These are phyloP conservation scores for Siniperca undulata DNA, from an alignment of 2,797 vertebrate species.

Conservation along the genomic window DNA sequence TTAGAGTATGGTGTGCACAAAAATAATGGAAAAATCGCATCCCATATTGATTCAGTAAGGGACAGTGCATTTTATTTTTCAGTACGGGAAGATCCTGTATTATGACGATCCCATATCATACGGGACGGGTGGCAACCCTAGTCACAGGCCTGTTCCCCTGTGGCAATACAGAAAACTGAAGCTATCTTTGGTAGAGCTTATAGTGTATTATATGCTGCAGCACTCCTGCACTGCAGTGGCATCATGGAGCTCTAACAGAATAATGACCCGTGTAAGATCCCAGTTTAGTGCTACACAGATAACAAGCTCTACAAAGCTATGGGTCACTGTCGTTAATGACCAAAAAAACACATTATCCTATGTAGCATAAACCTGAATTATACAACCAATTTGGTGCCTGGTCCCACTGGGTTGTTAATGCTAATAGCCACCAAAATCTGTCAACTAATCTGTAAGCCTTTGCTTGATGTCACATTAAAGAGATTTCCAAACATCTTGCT, in stretches of 20 bases:
- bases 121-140: no score
- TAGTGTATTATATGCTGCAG: slow-evolving; percentile 33
- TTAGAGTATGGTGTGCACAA: no score
- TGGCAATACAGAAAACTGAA: slow-evolving; percentile 9
- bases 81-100: no score
- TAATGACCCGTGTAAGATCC: slow-evolving; percentile 36
- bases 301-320: slow-evolving; percentile 11
- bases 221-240: slow-evolving; percentile 29
- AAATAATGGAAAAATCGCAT: no score
- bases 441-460: slow-evolving; percentile 9
- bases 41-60: no score
- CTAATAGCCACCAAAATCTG: neutral
- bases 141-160: slow-evolving; percentile 24
- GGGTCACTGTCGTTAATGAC: slow-evolving; percentile 17
- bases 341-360: neutral
- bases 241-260: slow-evolving; percentile 3
- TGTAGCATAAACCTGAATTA: slow-evolving; percentile 7
- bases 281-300: slow-evolving; percentile 25
- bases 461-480: slow-evolving; percentile 12
- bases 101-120: no score
- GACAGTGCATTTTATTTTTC: no score
- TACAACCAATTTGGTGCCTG: slow-evolving; percentile 1
- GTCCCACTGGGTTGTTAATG: slow-evolving; percentile 13
- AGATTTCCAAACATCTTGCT: slow-evolving; percentile 14
- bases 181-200: slow-evolving; percentile 29